These are phyloP conservation scores for Lamellibrachia luymesi DNA, from an alignment of 1,140 invertebrate genomes.

Conservation along the genomic window DNA sequence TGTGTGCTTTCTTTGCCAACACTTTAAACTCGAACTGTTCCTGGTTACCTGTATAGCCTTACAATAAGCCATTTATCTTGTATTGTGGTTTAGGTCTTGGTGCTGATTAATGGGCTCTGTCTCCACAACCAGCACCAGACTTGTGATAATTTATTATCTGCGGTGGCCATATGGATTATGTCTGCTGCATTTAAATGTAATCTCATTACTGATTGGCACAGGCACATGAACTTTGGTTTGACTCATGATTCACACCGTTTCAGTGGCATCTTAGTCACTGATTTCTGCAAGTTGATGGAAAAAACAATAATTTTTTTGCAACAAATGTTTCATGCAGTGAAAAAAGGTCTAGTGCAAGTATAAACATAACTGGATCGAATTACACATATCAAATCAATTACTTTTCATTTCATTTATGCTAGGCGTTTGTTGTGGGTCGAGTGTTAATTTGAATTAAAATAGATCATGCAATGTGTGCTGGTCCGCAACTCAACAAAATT, in stretches of 20 bases:
- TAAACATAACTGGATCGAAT: too few relatives aligned
- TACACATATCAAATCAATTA: too few relatives aligned
- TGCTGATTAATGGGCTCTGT: neutral
- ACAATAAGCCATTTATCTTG: neutral
- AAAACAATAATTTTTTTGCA: neutral
- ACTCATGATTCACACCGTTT: neutral
- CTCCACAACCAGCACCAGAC: neutral
- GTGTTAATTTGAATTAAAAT: too few relatives aligned
- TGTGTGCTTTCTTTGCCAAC: neutral
- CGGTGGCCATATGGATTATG: neutral
- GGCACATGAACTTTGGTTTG: neutral
- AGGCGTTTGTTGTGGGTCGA: too few relatives aligned
- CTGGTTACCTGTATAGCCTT: neutral
- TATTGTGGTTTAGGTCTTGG: neutral
- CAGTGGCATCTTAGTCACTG: neutral
- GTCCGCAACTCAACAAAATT: too few relatives aligned
- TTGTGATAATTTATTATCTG: neutral
- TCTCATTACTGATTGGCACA: neutral
- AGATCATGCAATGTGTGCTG: too few relatives aligned
- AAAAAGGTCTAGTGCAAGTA: neutral
- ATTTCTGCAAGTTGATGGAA: neutral
- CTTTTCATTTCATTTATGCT: too few relatives aligned
- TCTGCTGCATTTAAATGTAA: neutral
- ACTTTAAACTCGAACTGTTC: neutral
- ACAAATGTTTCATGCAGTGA: neutral